Evolutionary conservation across 2,888 invertebrate genomes (phyloP).

Genomic region (Exephanes ischioxanthus): DNA sequence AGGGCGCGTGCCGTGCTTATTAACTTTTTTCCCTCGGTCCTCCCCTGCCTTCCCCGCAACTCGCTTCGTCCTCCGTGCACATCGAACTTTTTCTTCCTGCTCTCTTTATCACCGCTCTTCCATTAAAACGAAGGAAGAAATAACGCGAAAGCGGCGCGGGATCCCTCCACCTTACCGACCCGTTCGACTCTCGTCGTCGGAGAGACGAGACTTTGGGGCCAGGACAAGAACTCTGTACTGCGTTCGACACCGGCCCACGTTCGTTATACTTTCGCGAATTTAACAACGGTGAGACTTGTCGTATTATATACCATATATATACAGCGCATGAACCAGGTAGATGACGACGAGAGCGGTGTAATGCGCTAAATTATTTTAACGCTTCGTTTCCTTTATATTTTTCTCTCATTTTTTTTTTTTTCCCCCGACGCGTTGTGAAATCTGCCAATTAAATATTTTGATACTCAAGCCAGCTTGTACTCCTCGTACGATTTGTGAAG

Average conservation of each 20-base stretch:
- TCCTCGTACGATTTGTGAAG: constrained; percentile 4
- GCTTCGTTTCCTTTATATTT: constrained; percentile 16
- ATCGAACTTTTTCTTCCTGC: constrained; percentile 61
- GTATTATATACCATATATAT: constrained; percentile 13
- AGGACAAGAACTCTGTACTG: constrained; percentile 15
- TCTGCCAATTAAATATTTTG: constrained; percentile 61
- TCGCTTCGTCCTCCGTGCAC: constrained; percentile 54
- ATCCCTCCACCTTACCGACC: constrained; percentile 47
- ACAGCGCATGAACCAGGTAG: background rate
- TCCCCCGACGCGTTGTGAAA: constrained; percentile 42
- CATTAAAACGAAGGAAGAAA: constrained; percentile 67
- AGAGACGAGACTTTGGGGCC: constrained; percentile 20
- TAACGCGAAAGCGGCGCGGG: constrained; percentile 64
- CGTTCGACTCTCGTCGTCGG: constrained; percentile 16
- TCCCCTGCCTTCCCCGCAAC: constrained; percentile 46
- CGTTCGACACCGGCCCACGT: constrained; percentile 18
- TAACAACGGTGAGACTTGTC: constrained; percentile 40
- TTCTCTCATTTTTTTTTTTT: background rate
- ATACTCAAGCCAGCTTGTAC: constrained; percentile 12
- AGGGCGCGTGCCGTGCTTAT: constrained; percentile 80
- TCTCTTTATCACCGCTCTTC: constrained; percentile 67
- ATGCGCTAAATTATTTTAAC: constrained; percentile 51
- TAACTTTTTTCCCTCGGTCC: constrained; percentile 75
- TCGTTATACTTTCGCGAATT: constrained; percentile 67
- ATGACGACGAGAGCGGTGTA: constrained; percentile 29